These are phyloP conservation scores for Acrobasis consociella DNA, from an alignment of 2,888 invertebrate species.

Conservation along the genomic window DNA sequence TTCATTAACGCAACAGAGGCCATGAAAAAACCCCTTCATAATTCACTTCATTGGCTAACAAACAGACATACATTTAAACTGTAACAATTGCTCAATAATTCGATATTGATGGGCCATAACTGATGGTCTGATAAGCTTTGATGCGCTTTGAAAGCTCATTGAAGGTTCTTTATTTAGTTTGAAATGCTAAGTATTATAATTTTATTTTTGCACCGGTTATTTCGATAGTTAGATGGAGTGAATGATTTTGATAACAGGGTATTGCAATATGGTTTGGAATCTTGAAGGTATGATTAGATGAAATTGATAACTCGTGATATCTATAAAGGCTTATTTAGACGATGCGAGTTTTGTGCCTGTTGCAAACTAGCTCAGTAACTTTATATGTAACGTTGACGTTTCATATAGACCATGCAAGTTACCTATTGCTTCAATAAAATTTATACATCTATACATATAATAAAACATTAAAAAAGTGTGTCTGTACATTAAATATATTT, in stretches of 20 bases:
- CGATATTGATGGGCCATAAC: constrained; percentile 14
- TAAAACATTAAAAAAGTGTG: too few relatives aligned
- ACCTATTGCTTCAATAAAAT: too few relatives aligned
- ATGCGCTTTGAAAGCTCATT: constrained; percentile 15
- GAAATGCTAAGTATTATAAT: constrained; percentile 14
- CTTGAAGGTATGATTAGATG: neutral
- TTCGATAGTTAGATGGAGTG: neutral
- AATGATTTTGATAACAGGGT: constrained; percentile 6
- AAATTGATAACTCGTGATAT: neutral
- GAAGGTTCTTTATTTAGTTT: constrained; percentile 14
- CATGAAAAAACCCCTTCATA: neutral
- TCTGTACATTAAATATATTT: too few relatives aligned
- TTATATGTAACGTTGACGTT: too few relatives aligned
- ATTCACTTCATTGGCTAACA: constrained; percentile 1
- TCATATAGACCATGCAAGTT: too few relatives aligned
- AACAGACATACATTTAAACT: constrained; percentile 8
- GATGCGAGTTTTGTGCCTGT: too few relatives aligned
- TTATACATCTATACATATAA: too few relatives aligned
- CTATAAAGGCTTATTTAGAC: too few relatives aligned
- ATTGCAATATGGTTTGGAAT: neutral
- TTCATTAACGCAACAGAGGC: neutral
- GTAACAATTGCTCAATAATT: constrained; percentile 14
- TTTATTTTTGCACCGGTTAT: constrained; percentile 8
- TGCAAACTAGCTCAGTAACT: too few relatives aligned
- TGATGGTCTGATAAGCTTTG: constrained; percentile 14